phyloP scores from a whole-genome alignment of 2,797 vertebrate genomes.

The Lepus oiostolus region DNA sequence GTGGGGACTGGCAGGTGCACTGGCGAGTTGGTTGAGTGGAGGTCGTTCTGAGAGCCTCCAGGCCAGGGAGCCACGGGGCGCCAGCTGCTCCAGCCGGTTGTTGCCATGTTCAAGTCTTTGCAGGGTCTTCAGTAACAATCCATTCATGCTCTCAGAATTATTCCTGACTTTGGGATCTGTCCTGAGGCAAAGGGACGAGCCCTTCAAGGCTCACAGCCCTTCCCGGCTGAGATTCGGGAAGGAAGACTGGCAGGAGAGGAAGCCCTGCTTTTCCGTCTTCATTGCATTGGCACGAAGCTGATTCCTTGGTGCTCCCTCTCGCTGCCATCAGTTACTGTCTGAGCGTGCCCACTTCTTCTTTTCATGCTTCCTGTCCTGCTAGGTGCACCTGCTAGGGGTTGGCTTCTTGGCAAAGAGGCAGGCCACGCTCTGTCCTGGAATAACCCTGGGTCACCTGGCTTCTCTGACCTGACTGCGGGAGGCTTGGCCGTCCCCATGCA shows the following conservation, averaged over 20 bases:
- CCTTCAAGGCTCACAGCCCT: background rate
- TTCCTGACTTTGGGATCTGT: slow-evolving; percentile 4
- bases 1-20: background rate
- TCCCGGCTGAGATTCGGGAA: slow-evolving; percentile 1
- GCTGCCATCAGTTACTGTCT: too few species aligned
- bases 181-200: background rate
- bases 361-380: background rate
- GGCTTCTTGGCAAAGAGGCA: background rate
- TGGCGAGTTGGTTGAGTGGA: background rate
- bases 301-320: background rate
- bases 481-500: background rate
- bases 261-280: background rate
- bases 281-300: background rate
- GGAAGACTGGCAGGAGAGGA: background rate
- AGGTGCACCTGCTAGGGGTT: background rate
- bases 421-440: background rate
- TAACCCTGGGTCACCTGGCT: background rate
- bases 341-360: background rate
- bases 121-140: background rate
- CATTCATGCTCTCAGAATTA: background rate
- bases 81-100: background rate
- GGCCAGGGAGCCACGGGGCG: accelerated
- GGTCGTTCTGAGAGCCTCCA: background rate
- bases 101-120: background rate
- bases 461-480: background rate